Conservation (phyloP, 2,113 vertebrate genomes). For the Stictonetta naevosa region DNA sequence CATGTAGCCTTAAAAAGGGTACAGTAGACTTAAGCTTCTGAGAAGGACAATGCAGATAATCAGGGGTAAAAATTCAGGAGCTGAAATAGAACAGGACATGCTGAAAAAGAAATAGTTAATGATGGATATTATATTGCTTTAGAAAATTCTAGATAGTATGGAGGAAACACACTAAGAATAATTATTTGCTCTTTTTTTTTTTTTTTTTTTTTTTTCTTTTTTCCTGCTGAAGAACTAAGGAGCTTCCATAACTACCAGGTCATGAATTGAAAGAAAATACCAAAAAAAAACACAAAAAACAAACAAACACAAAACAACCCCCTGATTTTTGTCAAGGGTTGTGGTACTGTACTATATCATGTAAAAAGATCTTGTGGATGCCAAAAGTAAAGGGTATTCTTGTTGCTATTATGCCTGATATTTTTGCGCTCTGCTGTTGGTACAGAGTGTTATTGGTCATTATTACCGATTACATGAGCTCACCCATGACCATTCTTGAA, state of each 20-base stretch:
- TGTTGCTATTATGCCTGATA: neutral
- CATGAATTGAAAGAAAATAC: neutral
- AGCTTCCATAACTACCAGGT: neutral
- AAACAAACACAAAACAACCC: no score
- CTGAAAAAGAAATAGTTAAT: neutral
- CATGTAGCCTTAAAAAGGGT: neutral
- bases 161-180: neutral
- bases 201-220: neutral
- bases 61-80: neutral
- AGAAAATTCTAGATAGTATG: neutral
- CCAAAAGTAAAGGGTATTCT: neutral
- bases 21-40: neutral
- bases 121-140: neutral
- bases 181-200: neutral
- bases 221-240: neutral
- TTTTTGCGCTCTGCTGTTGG: neutral
- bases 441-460: accelerated
- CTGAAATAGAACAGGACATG: neutral
- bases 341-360: neutral
- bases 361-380: neutral
- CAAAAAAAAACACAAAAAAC: no score
- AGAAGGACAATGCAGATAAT: neutral
- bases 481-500: neutral
- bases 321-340: neutral
- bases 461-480: no score